Evolutionary conservation across 2,888 invertebrate genomes (phyloP).

Genomic region (Digitonthophagus gazella): DNA sequence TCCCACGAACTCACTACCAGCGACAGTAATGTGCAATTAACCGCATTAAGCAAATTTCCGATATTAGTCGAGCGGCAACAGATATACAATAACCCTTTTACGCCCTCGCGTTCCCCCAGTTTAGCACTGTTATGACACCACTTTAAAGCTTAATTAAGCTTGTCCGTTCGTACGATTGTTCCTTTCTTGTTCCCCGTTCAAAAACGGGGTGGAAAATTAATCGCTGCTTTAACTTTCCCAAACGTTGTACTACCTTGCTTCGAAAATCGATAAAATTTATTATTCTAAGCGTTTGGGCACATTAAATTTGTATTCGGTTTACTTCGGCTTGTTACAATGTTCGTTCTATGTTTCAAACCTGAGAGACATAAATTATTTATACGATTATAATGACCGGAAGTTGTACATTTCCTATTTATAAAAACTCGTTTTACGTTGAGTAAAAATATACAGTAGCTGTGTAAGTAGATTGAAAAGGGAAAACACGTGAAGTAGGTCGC

Average conservation of each 20-base stretch:
- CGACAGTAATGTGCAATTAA: neutral
- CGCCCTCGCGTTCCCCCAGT: neutral
- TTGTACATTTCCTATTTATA: no score
- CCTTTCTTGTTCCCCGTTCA: neutral
- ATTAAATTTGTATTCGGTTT: neutral
- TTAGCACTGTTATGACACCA: neutral
- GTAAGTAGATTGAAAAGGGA: neutral
- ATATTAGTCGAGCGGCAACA: neutral
- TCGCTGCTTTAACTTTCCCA: no score
- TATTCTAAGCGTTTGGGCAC: neutral
- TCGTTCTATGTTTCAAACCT: neutral
- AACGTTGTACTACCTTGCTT: no score
- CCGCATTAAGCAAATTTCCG: neutral
- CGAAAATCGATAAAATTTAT: neutral
- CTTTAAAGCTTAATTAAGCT: neutral
- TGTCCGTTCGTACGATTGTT: neutral
- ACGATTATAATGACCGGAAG: neutral
- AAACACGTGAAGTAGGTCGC: neutral
- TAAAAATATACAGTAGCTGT: neutral
- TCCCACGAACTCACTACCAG: neutral
- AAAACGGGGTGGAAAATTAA: neutral
- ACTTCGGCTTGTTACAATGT: neutral
- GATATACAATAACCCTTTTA: neutral
- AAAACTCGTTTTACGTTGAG: no score
- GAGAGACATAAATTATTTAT: neutral